Conservation (phyloP, 2,113 vertebrate genomes). For the Micronisus gabar region DNA sequence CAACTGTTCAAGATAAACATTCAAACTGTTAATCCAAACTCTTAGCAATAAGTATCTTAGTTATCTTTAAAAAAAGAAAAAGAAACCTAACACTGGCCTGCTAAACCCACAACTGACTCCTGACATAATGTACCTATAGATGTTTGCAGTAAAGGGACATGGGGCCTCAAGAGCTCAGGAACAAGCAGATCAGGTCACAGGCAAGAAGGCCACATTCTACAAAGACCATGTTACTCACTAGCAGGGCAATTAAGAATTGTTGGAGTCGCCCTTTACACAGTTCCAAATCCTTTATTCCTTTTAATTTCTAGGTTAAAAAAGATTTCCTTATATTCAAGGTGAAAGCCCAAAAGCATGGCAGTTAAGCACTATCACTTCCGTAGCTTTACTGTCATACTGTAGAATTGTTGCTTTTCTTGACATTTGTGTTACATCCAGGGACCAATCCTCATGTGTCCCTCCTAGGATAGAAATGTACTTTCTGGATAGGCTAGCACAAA, state of each 20-base stretch:
- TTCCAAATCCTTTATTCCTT: neutral
- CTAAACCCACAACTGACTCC: neutral
- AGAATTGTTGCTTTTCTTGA: neutral
- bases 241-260: neutral
- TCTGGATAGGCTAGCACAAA: neutral
- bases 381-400: neutral
- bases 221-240: neutral
- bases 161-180: neutral
- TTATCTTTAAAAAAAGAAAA: neutral
- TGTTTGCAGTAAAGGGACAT: neutral
- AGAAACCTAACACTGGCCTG: neutral
- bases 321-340: neutral
- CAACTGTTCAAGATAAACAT: neutral
- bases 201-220: neutral
- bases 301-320: neutral
- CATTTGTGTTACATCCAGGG: neutral
- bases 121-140: neutral
- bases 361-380: neutral
- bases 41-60: neutral
- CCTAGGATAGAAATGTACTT: neutral
- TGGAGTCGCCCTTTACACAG: neutral
- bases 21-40: neutral
- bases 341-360: neutral
- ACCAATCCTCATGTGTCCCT: accelerated
- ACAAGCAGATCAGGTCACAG: neutral